These are phyloP conservation scores for Guaruba guarouba DNA, from an alignment of 2,113 vertebrate genomes.

Conservation along the genomic window DNA sequence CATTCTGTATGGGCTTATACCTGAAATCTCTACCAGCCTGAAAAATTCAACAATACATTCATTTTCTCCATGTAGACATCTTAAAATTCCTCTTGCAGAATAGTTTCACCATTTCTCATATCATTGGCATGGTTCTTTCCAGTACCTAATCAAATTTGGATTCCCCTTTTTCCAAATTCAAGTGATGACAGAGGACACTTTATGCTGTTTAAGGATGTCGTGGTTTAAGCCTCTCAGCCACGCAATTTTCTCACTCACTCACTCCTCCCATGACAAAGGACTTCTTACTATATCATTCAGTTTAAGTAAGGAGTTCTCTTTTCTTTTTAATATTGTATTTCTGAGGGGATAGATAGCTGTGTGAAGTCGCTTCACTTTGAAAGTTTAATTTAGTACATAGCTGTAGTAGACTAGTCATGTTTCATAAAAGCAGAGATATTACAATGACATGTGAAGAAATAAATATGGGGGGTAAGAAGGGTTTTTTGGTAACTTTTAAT, in stretches of 20 bases:
- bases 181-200: background rate
- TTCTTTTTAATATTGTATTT: background rate
- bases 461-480: background rate
- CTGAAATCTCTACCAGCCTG: background rate
- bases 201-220: background rate
- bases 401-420: background rate
- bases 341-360: background rate
- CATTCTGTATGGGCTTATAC: background rate
- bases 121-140: background rate
- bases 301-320: background rate
- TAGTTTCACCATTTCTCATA: background rate
- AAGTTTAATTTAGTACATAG: background rate
- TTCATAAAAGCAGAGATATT: background rate
- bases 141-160: background rate
- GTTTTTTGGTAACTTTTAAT: accelerated
- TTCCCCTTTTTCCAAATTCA: background rate
- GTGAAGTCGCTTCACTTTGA: background rate
- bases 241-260: too few species aligned
- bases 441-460: background rate
- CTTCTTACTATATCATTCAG: background rate
- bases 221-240: too few species aligned
- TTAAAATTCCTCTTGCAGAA: background rate
- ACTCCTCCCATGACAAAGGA: background rate
- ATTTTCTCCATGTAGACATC: background rate
- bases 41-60: background rate